A percentile compares a stretch with the other conserved stretches of the same genome.
Evolutionary conservation across 1,140 invertebrate genomes (phyloP).

Genomic region (Doryteuthis pealeii): DNA sequence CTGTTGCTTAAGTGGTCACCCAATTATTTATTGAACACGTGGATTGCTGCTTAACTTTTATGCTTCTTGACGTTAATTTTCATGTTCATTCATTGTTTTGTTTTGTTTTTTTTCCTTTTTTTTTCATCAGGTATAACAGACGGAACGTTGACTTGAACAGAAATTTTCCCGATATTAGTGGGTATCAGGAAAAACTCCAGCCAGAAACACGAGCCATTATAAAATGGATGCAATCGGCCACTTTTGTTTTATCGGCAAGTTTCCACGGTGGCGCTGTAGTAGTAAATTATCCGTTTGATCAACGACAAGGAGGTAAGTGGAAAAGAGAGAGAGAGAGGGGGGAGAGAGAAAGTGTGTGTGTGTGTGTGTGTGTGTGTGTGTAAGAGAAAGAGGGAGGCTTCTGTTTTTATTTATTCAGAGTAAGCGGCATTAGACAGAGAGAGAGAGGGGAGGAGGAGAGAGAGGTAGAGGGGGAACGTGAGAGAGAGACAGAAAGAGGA

Average conservation of each 20-base stretch:
- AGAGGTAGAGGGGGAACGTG: no score
- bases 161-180: constrained; percentile 92
- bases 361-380: no score
- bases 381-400: no score
- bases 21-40: no score
- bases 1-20: no score
- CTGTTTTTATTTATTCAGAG: no score
- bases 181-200: constrained; percentile 28
- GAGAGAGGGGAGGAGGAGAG: no score
- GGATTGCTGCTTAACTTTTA: no score
- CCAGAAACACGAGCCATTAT: constrained; percentile 88
- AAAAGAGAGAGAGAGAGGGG: no score
- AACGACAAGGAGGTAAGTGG: constrained; percentile 32
- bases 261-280: constrained; percentile 90
- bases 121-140: constrained; percentile 70
- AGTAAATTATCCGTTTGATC: constrained; percentile 85
- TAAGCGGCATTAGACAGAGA: no score
- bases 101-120: constrained; percentile 13
- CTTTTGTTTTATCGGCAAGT: constrained; percentile 95
- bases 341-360: no score
- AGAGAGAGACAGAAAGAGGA: no score
- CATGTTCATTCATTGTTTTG: constrained; percentile 12
- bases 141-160: constrained; percentile 86
- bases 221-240: constrained; percentile 80
- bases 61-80: constrained; percentile 2